phyloP scores from a whole-genome alignment of 1,140 invertebrate genomes.

The Atopsyche davidsoni region DNA sequence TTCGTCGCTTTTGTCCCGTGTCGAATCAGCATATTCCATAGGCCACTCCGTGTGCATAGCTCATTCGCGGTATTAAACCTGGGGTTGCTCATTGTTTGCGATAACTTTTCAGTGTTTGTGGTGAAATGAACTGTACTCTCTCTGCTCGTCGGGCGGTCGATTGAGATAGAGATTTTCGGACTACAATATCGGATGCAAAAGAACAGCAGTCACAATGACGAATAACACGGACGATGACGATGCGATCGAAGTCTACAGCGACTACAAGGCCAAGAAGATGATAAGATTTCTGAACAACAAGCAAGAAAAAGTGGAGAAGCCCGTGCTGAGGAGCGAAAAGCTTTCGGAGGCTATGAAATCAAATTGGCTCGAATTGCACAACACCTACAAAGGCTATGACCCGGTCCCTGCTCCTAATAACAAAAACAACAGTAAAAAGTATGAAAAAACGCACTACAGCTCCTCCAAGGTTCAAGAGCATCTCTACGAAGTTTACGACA shows the following conservation, averaged over 20 bases:
- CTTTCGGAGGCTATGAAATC: slow-evolving; percentile 26
- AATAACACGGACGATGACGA: slow-evolving; percentile 29
- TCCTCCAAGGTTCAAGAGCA: slow-evolving; percentile 21
- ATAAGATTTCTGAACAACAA: slow-evolving; percentile 25
- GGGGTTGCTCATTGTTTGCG: too few relatives aligned
- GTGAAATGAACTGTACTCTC: too few relatives aligned
- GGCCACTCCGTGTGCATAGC: too few relatives aligned
- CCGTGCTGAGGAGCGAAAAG: slow-evolving; percentile 25
- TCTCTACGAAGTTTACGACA: slow-evolving; percentile 28
- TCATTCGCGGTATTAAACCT: too few relatives aligned
- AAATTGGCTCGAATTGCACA: slow-evolving; percentile 28
- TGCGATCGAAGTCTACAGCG: slow-evolving; percentile 28
- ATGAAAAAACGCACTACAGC: slow-evolving; percentile 17
- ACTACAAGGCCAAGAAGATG: slow-evolving; percentile 30
- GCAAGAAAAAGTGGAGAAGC: slow-evolving; percentile 25
- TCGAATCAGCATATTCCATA: too few relatives aligned
- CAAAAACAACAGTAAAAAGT: slow-evolving; percentile 12
- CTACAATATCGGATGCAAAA: too few relatives aligned
- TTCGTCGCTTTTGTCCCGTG: too few relatives aligned
- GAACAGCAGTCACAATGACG: slow-evolving; percentile 20
- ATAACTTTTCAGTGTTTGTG: too few relatives aligned
- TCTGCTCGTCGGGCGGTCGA: too few relatives aligned
- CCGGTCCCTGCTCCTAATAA: slow-evolving; percentile 10
- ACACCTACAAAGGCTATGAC: slow-evolving; percentile 28
- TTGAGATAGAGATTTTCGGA: too few relatives aligned